Conservation (phyloP, 2,888 invertebrate genomes). For the Nephrotoma appendiculata region DNA sequence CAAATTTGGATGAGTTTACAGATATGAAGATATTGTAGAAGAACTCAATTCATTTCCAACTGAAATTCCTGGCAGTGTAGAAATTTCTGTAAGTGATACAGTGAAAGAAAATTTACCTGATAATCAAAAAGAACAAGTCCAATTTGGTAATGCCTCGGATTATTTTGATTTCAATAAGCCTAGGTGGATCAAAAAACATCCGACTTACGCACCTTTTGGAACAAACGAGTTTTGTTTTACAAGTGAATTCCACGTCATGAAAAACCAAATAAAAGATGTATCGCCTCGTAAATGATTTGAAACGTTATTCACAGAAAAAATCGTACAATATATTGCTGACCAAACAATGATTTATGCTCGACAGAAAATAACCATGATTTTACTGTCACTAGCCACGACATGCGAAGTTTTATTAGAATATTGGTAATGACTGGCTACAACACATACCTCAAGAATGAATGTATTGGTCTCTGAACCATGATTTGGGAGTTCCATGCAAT, state of each 20-base stretch:
- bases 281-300: too few relatives aligned
- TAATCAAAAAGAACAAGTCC: not conserved
- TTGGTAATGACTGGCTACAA: not conserved
- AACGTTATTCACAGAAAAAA: too few relatives aligned
- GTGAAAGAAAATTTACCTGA: not conserved
- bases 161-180: not conserved
- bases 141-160: not conserved
- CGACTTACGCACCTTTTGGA: not conserved
- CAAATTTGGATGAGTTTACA: too few relatives aligned
- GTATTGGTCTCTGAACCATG: not conserved
- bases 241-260: too few relatives aligned
- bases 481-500: not conserved
- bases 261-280: too few relatives aligned
- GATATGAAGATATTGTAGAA: not conserved
- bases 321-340: too few relatives aligned
- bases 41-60: not conserved
- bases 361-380: not conserved
- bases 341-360: not conserved
- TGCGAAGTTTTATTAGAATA: not conserved
- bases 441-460: not conserved
- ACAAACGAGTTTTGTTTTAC: not conserved
- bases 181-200: not conserved
- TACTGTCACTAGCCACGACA: not conserved
- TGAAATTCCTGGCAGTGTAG: not conserved
- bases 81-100: not conserved